Conservation (phyloP, 1,140 invertebrate species). For the Ostrea edulis region DNA sequence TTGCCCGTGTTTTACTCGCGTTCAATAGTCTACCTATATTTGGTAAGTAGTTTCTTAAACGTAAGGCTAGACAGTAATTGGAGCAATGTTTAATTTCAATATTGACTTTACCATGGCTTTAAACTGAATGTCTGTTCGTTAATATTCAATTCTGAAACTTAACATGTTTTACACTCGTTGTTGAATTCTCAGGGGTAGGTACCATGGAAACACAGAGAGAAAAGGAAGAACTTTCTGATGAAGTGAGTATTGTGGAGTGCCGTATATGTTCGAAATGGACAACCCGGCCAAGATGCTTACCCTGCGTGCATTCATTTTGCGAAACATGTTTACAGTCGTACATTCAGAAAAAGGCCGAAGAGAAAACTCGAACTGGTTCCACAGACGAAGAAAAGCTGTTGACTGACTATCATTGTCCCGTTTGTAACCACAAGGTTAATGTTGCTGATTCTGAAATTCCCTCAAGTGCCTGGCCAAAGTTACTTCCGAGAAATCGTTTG, state of each 20-base stretch:
- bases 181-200: not conserved
- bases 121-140: not conserved
- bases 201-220: not conserved
- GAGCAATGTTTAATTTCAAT: conserved; percentile 34
- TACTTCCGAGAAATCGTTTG: conserved; percentile 45
- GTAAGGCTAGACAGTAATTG: not conserved
- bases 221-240: not conserved
- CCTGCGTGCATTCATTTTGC: conserved; percentile 53
- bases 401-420: conserved; percentile 42
- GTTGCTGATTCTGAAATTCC: conserved; percentile 44
- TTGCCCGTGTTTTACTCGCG: not conserved
- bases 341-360: conserved; percentile 42
- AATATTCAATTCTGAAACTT: conserved; percentile 6
- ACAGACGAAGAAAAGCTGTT: conserved; percentile 32
- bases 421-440: conserved; percentile 39
- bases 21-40: conserved; percentile 11
- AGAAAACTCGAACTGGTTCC: conserved; percentile 4
- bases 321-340: conserved; percentile 45
- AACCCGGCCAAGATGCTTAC: conserved; percentile 46
- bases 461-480: conserved; percentile 43
- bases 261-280: conserved; percentile 37
- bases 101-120: conserved; percentile 33
- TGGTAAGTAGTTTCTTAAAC: not conserved
- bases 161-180: not conserved
- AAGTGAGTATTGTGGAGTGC: conserved; percentile 21